These are phyloP conservation scores for Oplegnathus fasciatus DNA, from an alignment of 2,113 vertebrate genomes.

Conservation along the genomic window DNA sequence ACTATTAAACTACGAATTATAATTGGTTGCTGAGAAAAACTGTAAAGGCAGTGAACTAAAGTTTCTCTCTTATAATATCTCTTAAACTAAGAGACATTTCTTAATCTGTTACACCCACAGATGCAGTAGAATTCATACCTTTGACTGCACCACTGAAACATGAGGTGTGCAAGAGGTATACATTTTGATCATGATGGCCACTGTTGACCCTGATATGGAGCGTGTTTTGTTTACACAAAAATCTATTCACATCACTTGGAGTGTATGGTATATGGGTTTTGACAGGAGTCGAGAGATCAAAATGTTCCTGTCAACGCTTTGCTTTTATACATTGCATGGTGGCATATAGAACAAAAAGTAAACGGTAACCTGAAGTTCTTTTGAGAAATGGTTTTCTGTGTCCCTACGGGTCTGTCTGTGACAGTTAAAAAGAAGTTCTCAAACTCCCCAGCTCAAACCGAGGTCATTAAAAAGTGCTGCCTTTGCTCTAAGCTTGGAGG, in stretches of 20 bases:
- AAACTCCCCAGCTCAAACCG: slow-evolving; percentile 59
- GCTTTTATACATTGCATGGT: slow-evolving; percentile 14
- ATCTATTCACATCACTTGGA: neutral
- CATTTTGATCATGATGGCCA: neutral
- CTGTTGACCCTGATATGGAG: neutral
- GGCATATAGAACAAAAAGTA: slow-evolving; percentile 36
- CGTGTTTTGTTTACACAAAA: neutral
- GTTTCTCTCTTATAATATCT: neutral
- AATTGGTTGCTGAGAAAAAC: too few species aligned
- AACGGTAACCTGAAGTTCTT: slow-evolving; percentile 34
- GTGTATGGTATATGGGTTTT: neutral
- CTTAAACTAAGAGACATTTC: neutral
- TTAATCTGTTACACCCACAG: neutral
- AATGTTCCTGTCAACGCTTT: slow-evolving; percentile 24
- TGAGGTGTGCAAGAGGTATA: neutral
- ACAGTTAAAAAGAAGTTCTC: slow-evolving; percentile 62
- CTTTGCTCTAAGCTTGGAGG: slow-evolving; percentile 46
- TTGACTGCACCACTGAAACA: neutral
- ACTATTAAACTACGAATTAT: too few species aligned
- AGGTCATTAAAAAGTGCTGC: slow-evolving; percentile 67
- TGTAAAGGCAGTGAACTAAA: too few species aligned
- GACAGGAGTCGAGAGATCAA: slow-evolving; percentile 30
- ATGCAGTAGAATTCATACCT: neutral
- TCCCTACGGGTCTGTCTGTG: slow-evolving; percentile 32
- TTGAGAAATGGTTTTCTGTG: slow-evolving; percentile 33